Conservation (phyloP, 2,797 vertebrate species). For the Melanotaenia trifasciata region DNA sequence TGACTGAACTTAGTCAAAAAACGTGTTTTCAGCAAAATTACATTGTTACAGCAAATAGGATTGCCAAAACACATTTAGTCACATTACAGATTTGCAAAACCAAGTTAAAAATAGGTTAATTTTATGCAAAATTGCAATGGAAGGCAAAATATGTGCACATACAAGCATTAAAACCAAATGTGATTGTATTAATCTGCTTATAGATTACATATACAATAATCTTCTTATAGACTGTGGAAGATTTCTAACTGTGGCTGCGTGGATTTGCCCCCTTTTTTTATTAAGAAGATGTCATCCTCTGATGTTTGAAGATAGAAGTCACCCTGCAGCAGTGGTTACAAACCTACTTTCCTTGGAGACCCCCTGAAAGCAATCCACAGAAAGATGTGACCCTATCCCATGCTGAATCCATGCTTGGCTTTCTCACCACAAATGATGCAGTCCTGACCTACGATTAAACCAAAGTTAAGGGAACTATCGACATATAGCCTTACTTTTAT, state of each 20-base stretch:
- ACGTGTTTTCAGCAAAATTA: too few relatives aligned
- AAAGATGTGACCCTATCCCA: too few relatives aligned
- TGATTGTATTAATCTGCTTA: slow-evolving; percentile 3
- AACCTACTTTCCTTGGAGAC: too few relatives aligned
- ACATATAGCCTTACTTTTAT: too few relatives aligned
- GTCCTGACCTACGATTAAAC: too few relatives aligned
- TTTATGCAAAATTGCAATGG: neutral
- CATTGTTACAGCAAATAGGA: too few relatives aligned
- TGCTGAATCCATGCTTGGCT: too few relatives aligned
- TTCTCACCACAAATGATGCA: too few relatives aligned
- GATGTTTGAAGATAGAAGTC: neutral
- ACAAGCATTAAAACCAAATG: slow-evolving; percentile 10
- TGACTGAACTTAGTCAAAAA: too few relatives aligned
- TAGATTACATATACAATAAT: slow-evolving; percentile 22
- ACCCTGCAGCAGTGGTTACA: too few relatives aligned
- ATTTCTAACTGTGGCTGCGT: slow-evolving; percentile 4
- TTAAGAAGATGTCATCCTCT: neutral
- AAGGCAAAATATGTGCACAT: neutral
- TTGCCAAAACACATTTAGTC: neutral
- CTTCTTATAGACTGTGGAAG: neutral
- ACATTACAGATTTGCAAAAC: neutral
- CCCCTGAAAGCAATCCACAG: too few relatives aligned
- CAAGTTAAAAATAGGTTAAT: neutral
- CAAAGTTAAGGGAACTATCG: too few relatives aligned
- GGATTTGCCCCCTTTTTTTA: neutral